These are phyloP conservation scores for Paracentrotus lividus DNA, from an alignment of 53 echinoderm and acorn worm species.

Conservation along the genomic window DNA sequence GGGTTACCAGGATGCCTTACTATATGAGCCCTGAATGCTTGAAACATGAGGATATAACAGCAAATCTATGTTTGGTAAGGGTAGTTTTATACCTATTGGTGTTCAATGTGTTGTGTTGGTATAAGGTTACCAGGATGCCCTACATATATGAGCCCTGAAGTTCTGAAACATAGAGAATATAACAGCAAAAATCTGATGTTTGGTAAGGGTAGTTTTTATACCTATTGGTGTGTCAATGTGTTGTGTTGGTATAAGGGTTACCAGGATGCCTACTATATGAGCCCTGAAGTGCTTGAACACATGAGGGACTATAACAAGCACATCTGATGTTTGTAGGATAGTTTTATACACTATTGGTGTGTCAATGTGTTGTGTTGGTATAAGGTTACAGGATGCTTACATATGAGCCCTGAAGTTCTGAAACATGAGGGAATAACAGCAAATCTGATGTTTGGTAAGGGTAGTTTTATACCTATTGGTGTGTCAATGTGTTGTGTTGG, in stretches of 20 bases:
- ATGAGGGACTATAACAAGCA: constrained; percentile 93
- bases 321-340: constrained; percentile 91
- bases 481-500: not conserved
- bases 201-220: not conserved
- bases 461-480: not conserved
- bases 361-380: not conserved
- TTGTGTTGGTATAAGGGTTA: constrained; percentile 53
- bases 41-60: too few species aligned
- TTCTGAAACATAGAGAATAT: constrained; percentile 56
- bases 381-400: too few species aligned
- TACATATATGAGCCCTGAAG: constrained; percentile 97
- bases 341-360: not conserved
- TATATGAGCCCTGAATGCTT: too few species aligned
- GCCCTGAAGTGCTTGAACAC: constrained; percentile 92
- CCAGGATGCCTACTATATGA: constrained; percentile 95
- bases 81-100: not conserved
- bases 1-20: constrained; percentile 95
- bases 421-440: too few species aligned
- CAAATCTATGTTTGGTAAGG: too few species aligned
- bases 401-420: too few species aligned
- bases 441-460: constrained; percentile 97
- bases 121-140: constrained; percentile 89
- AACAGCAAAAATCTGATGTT: too few species aligned
- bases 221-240: not conserved
- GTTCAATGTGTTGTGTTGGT: too few species aligned